These are phyloP conservation scores for Trinorchestia longiramus DNA, from an alignment of 1,140 invertebrate species.

Conservation along the genomic window DNA sequence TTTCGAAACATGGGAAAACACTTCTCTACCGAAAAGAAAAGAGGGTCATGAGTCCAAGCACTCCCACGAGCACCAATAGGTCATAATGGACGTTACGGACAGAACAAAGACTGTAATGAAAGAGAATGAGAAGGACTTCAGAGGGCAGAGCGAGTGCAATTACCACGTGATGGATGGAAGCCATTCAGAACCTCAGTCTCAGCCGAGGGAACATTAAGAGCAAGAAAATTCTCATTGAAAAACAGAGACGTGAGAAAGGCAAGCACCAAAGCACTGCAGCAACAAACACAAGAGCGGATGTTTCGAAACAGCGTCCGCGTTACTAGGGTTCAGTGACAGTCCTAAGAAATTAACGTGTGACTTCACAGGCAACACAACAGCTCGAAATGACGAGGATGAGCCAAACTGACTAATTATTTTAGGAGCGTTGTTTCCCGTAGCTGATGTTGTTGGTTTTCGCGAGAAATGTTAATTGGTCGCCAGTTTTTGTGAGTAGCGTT, in stretches of 20 bases:
- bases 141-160: constrained; percentile 17
- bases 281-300: background rate
- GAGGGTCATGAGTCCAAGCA: background rate
- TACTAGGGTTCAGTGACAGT: background rate
- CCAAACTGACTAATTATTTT: background rate
- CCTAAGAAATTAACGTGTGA: background rate
- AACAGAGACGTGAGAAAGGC: constrained; percentile 16
- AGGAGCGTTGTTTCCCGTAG: too few species aligned
- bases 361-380: background rate
- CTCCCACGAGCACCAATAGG: background rate
- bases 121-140: background rate
- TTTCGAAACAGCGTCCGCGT: background rate
- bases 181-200: background rate
- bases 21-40: background rate
- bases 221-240: background rate
- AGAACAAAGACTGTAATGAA: constrained; percentile 12
- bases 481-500: background rate
- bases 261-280: background rate
- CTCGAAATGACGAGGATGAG: background rate
- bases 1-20: background rate
- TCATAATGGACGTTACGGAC: background rate
- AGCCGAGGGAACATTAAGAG: background rate
- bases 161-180: constrained; percentile 14
- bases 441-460: background rate
- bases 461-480: background rate